A percentile compares a stretch with the other conserved stretches of the same genome.
These are phyloP conservation scores for Callithrix jacchus DNA, from an alignment of 2,113 vertebrate species.

Conservation along the genomic window DNA sequence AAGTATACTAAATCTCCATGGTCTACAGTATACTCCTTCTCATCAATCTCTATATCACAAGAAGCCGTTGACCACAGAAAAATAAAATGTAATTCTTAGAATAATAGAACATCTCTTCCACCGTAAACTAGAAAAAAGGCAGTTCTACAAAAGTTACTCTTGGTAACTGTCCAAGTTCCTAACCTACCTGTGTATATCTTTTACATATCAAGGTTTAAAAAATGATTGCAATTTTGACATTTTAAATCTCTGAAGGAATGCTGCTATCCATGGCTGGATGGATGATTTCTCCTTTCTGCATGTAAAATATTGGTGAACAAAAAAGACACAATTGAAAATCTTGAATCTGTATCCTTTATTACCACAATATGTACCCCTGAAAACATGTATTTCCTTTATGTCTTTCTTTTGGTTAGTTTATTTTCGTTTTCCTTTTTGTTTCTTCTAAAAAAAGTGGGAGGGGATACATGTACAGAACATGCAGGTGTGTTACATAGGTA, in stretches of 20 bases:
- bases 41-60: background rate
- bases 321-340: background rate
- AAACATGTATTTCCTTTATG: background rate
- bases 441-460: too few species aligned
- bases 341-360: background rate
- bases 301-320: background rate
- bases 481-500: too few species aligned
- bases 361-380: background rate
- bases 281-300: background rate
- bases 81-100: background rate
- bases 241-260: background rate
- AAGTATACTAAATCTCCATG: background rate
- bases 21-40: background rate
- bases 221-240: background rate
- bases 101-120: background rate
- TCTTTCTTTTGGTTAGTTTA: too few species aligned
- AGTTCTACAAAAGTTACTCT: background rate
- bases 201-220: conserved; percentile 20
- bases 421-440: too few species aligned
- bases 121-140: background rate
- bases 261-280: background rate
- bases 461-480: too few species aligned
- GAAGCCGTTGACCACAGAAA: background rate
- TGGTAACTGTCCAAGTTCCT: background rate
- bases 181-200: background rate